These are phyloP conservation scores for Tetheella fluctuosa DNA, from an alignment of 2,888 invertebrate genomes.

Conservation along the genomic window DNA sequence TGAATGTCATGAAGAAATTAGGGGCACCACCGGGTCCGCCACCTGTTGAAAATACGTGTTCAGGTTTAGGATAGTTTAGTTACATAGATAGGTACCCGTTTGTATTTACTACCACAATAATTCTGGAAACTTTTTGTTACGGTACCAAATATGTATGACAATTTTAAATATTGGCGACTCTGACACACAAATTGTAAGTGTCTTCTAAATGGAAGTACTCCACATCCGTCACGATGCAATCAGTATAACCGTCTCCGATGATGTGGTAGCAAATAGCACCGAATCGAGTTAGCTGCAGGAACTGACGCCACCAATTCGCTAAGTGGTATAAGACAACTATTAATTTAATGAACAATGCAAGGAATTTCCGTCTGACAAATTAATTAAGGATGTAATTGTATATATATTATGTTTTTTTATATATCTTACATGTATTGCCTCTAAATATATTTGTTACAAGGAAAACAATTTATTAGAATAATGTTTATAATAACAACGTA, in stretches of 20 bases:
- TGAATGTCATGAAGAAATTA: background rate
- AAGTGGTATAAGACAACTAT: background rate
- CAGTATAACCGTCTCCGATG: background rate
- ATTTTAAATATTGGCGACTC: too few species aligned
- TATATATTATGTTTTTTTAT: too few species aligned
- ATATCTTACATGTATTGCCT: too few species aligned
- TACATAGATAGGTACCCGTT: background rate
- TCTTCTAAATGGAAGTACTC: background rate
- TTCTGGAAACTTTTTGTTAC: background rate
- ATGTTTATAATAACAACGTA: background rate
- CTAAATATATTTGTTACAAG: too few species aligned
- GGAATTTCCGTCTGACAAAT: background rate
- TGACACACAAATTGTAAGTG: background rate
- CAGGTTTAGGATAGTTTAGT: background rate
- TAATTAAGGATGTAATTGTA: background rate
- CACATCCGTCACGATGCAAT: background rate
- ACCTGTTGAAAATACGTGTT: background rate
- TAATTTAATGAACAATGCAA: background rate
- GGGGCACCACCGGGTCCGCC: background rate
- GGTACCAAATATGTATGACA: background rate
- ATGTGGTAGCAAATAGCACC: background rate
- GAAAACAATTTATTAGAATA: too few species aligned
- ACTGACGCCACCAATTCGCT: background rate
- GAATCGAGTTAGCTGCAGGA: constrained; percentile 1
- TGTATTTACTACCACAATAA: background rate